phyloP scores from a whole-genome alignment of 2,113 vertebrate species.

The Benitochromis conjunctus region DNA sequence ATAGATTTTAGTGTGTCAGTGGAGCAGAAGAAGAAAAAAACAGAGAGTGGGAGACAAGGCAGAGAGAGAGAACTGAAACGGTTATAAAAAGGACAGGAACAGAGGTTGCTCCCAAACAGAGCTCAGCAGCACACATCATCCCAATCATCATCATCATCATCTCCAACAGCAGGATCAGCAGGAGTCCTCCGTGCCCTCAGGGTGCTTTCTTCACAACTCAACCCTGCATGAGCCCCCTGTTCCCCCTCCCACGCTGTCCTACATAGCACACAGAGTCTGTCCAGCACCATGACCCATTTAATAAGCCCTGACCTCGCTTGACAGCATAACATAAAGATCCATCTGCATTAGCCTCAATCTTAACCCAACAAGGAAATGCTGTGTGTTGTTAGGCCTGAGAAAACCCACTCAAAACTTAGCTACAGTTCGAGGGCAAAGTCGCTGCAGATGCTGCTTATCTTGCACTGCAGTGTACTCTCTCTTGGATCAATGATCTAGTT shows the following conservation, averaged over 20 bases:
- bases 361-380: not conserved
- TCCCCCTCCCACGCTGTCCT: constrained; percentile 37
- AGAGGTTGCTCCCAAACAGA: not conserved
- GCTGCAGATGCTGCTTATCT: constrained; percentile 43
- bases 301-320: constrained; percentile 6
- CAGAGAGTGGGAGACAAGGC: not conserved
- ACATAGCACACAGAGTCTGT: constrained; percentile 55
- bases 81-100: not conserved
- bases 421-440: not conserved
- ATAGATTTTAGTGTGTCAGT: not conserved
- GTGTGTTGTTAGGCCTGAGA: not conserved
- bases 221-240: not conserved
- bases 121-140: not conserved
- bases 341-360: constrained; percentile 35
- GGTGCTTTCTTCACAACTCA: constrained; percentile 12
- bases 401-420: not conserved
- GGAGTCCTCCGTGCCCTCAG: not conserved
- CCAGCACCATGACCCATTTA: constrained; percentile 55
- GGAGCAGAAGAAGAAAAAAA: not conserved
- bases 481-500: constrained; percentile 48
- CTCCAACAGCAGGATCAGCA: not conserved
- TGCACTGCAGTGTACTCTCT: constrained; percentile 11
- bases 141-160: not conserved
- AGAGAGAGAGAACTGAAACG: not conserved
- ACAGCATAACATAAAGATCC: constrained; percentile 45